These are phyloP conservation scores for Pongo abelii DNA, from an alignment of 2,113 vertebrate species.

Conservation along the genomic window DNA sequence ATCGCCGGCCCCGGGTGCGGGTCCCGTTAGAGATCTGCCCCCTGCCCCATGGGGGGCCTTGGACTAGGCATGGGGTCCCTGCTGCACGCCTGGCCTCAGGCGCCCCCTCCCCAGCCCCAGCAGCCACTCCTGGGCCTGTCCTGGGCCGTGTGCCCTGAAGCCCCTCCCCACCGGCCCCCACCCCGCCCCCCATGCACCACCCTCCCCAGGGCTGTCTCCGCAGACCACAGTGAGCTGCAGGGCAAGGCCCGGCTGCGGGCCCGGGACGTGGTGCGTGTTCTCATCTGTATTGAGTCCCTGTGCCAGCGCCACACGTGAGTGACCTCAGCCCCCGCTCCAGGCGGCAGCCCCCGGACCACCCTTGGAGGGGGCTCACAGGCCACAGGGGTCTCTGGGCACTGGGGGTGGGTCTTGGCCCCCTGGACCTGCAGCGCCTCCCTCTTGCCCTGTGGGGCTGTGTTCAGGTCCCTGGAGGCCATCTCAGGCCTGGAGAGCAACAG, in stretches of 20 bases:
- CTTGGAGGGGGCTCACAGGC: background rate
- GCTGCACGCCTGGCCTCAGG: too few relatives aligned
- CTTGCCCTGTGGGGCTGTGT: background rate
- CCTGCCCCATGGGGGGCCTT: background rate
- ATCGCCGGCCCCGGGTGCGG: background rate
- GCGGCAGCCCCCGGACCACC: background rate
- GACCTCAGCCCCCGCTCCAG: background rate
- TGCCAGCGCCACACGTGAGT: conserved; percentile 95
- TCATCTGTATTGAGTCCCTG: conserved; percentile 96
- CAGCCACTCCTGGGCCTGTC: background rate
- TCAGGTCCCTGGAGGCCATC: conserved; percentile 94
- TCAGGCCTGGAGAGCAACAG: conserved; percentile 95
- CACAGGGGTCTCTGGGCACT: background rate
- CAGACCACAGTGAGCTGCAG: conserved; percentile 93
- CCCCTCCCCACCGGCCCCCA: background rate
- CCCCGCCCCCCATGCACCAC: fast-evolving
- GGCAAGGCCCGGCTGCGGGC: conserved; percentile 89
- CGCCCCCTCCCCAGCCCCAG: too few relatives aligned
- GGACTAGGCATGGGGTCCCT: background rate
- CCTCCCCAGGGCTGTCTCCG: background rate
- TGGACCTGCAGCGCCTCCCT: background rate
- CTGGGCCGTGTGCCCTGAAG: background rate
- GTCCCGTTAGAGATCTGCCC: background rate
- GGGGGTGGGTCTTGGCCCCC: background rate
- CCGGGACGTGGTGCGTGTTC: conserved; percentile 89